Evolutionary conservation across 2,113 vertebrate species (phyloP).

Genomic region (Otolemur garnettii): DNA sequence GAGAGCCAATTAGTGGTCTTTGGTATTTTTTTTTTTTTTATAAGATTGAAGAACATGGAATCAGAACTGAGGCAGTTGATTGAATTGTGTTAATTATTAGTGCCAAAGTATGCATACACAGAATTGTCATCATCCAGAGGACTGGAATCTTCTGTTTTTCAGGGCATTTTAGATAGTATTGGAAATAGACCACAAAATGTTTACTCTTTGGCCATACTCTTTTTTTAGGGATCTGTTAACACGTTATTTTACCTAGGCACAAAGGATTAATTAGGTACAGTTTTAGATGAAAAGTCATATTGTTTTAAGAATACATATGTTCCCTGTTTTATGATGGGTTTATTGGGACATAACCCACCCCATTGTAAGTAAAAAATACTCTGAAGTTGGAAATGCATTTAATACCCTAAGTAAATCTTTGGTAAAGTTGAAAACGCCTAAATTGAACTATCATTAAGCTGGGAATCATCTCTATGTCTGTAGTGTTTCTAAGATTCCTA

Average conservation of each 20-base stretch:
- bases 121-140: background rate
- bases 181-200: background rate
- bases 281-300: background rate
- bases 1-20: background rate
- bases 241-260: background rate
- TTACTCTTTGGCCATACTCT: background rate
- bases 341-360: background rate
- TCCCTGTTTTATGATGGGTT: background rate
- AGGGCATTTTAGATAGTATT: background rate
- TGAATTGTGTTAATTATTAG: background rate
- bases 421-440: too few relatives aligned
- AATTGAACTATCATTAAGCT: background rate
- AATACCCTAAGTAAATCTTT: too few relatives aligned
- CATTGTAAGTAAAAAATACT: background rate
- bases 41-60: background rate
- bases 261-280: background rate
- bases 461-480: background rate
- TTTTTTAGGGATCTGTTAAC: background rate
- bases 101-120: background rate
- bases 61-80: background rate
- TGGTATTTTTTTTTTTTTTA: background rate
- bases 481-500: constrained; percentile 9
- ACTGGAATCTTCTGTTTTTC: background rate
- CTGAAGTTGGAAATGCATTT: background rate
- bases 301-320: background rate